Evolutionary conservation across 2,888 invertebrate species (phyloP).

Genomic region (Aelia acuminata): DNA sequence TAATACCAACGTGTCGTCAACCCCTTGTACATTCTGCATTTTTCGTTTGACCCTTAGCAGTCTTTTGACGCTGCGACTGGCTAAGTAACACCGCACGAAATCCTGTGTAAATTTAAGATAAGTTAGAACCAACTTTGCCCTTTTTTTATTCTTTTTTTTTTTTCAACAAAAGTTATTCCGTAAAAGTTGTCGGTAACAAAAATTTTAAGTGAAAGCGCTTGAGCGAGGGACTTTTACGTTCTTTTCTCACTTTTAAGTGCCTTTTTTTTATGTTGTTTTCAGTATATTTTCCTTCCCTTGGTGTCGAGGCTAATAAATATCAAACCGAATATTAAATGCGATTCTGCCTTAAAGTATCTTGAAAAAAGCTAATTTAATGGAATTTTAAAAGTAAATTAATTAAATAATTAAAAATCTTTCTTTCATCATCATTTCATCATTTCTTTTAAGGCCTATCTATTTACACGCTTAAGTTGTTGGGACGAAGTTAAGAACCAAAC

Average conservation of each 20-base stretch:
- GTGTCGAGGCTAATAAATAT: neutral
- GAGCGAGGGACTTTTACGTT: slow-evolving; percentile 2
- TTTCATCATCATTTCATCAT: no score
- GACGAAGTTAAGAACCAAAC: no score
- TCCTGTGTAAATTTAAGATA: neutral
- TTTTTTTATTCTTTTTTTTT: neutral
- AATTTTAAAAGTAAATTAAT: no score
- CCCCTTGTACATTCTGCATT: neutral
- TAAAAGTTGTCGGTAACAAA: neutral
- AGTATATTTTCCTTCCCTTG: neutral
- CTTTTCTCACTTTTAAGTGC: neutral
- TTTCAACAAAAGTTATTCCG: neutral
- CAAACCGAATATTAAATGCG: neutral
- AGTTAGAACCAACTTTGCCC: neutral
- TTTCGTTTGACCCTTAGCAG: neutral
- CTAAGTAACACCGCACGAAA: neutral
- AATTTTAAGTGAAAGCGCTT: neutral
- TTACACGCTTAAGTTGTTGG: no score
- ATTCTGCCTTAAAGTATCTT: neutral
- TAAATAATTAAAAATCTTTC: no score
- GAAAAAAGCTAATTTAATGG: no score
- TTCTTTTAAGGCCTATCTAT: no score
- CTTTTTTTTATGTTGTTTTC: neutral
- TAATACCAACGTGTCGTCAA: neutral
- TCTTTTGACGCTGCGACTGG: neutral